phyloP scores from a whole-genome alignment of 2,888 invertebrate genomes.

The Koerneria pararmatus region DNA sequence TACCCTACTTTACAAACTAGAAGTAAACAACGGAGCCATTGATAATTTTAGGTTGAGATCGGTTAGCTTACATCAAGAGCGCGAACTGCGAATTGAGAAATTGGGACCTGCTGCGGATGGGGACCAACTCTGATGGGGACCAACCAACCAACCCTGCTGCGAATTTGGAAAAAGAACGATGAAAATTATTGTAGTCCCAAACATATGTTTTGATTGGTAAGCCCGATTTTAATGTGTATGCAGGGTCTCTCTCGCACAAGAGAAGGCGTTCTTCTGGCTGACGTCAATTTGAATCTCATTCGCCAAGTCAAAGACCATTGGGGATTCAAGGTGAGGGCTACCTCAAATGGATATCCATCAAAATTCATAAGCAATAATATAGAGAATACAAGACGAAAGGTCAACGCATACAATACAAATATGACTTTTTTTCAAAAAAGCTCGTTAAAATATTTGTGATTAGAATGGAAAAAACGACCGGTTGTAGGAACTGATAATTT shows the following conservation, averaged over 20 bases:
- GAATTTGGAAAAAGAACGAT: background rate
- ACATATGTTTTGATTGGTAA: background rate
- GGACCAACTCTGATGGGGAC: too few relatives aligned
- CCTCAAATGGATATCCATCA: too few relatives aligned
- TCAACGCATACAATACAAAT: background rate
- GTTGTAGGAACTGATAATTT: too few relatives aligned
- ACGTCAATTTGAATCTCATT: slow-evolving; percentile 88
- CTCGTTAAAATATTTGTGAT: too few relatives aligned
- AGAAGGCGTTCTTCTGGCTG: slow-evolving; percentile 82
- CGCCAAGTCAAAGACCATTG: slow-evolving; percentile 87
- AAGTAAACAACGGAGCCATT: too few relatives aligned
- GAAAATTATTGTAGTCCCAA: background rate
- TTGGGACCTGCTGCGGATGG: too few relatives aligned
- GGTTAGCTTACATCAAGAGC: too few relatives aligned
- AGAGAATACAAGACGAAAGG: background rate
- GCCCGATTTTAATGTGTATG: slow-evolving; percentile 22
- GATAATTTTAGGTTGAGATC: too few relatives aligned
- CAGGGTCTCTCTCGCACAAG: slow-evolving; percentile 72
- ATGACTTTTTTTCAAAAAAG: background rate
- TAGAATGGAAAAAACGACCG: too few relatives aligned
- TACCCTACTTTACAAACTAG: too few relatives aligned
- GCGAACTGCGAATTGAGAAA: too few relatives aligned
- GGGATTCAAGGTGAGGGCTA: slow-evolving; percentile 77
- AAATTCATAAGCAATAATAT: background rate
- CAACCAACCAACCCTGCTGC: background rate